Evolutionary conservation across 2,797 vertebrate species (phyloP).

Genomic region (Oryzias dopingdopingensis): DNA sequence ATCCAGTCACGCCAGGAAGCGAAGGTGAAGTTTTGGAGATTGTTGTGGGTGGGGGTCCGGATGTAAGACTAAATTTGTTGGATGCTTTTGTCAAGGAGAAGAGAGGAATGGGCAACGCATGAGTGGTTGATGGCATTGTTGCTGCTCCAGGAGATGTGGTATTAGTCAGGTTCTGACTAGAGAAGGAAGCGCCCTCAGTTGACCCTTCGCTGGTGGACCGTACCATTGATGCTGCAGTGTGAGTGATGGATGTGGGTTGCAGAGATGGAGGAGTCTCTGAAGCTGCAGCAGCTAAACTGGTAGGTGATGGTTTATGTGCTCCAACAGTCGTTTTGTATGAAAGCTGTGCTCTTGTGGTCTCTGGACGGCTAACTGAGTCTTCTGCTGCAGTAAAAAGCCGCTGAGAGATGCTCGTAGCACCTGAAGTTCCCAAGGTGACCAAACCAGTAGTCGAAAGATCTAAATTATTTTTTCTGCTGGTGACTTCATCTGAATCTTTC

Average conservation of each 20-base stretch:
- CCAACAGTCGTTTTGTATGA: not conserved
- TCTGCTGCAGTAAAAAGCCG: not conserved
- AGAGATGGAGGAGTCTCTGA: not conserved
- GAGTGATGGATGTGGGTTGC: not conserved
- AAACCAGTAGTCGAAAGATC: not conserved
- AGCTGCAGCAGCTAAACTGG: not conserved
- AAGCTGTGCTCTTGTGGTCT: not conserved
- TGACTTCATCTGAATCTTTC: accelerated
- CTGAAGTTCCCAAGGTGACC: not conserved
- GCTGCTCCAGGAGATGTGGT: constrained; percentile 1
- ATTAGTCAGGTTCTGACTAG: not conserved
- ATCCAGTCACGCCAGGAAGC: not conserved
- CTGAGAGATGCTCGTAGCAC: constrained; percentile 3
- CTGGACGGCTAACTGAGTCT: not conserved
- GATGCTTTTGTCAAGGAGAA: not conserved
- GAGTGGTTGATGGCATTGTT: not conserved
- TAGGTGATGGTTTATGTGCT: not conserved
- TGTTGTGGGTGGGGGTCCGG: not conserved
- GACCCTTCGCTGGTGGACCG: not conserved
- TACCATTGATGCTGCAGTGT: not conserved
- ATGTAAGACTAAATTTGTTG: not conserved
- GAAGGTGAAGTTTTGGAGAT: not conserved
- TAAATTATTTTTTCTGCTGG: not conserved
- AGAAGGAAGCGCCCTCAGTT: not conserved
- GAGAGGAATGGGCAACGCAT: not conserved